Percentiles rank a stretch among this genome's conserved stretches.
Conservation (phyloP, 2,888 invertebrate species). For the Amorpha juglandis region DNA sequence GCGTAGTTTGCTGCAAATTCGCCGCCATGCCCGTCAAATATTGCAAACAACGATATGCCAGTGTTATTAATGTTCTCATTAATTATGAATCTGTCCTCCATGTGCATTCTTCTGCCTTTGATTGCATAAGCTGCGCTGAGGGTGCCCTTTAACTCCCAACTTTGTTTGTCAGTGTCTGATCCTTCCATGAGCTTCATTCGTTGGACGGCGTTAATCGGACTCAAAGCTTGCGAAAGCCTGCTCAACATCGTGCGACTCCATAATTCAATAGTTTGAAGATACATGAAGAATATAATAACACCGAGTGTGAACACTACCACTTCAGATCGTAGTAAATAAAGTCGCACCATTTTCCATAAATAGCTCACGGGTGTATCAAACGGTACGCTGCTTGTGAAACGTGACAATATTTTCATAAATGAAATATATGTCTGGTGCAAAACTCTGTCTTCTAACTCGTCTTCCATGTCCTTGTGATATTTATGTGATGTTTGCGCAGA, state of each 20-base stretch:
- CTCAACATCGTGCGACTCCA: conserved; percentile 91
- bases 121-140: conserved; percentile 94
- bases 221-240: conserved; percentile 87
- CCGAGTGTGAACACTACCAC: conserved; percentile 89
- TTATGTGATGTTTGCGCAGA: conserved; percentile 37
- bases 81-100: conserved; percentile 97
- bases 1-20: conserved; percentile 97
- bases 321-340: conserved; percentile 92
- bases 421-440: conserved; percentile 94
- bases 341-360: conserved; percentile 90
- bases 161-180: conserved; percentile 82
- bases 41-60: conserved; percentile 94
- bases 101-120: conserved; percentile 94
- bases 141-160: conserved; percentile 91
- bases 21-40: conserved; percentile 98
- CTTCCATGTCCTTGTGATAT: conserved; percentile 89
- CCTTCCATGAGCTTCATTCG: conserved; percentile 83
- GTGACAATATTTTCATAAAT: conserved; percentile 93
- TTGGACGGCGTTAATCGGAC: conserved; percentile 85
- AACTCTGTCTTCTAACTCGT: conserved; percentile 95
- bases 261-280: conserved; percentile 92
- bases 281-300: conserved; percentile 89
- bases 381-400: conserved; percentile 91
- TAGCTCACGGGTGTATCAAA: conserved; percentile 90
- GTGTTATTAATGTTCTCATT: conserved; percentile 93